phyloP scores from a whole-genome alignment of 1,140 invertebrate species.

The Diorhabda elongata region DNA sequence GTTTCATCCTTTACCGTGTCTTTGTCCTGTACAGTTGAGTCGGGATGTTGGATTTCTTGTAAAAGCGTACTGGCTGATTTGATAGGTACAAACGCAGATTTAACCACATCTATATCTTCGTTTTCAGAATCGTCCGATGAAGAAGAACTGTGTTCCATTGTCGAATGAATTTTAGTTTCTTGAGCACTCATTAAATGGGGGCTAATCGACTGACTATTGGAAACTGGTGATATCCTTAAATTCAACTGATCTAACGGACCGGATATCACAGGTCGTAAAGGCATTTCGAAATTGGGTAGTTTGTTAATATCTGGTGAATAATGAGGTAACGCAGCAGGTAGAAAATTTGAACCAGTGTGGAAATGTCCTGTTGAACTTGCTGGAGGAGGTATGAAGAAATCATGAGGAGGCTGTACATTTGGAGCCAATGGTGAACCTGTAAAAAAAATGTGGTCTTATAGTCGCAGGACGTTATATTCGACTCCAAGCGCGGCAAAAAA shows the following conservation, averaged over 20 bases:
- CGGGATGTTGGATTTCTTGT: conserved; percentile 52
- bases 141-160: conserved; percentile 53
- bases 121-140: conserved; percentile 58
- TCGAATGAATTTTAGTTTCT: conserved; percentile 55
- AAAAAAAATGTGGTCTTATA: neutral
- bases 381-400: conserved; percentile 48
- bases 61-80: conserved; percentile 49
- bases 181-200: conserved; percentile 27
- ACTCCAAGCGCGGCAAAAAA: too few species aligned
- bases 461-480: too few species aligned
- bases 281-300: conserved; percentile 28
- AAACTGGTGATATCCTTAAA: conserved; percentile 35
- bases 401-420: conserved; percentile 40
- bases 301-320: conserved; percentile 23
- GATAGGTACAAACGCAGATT: conserved; percentile 66
- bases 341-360: conserved; percentile 31
- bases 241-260: conserved; percentile 37
- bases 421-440: conserved; percentile 15
- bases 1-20: conserved; percentile 52
- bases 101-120: conserved; percentile 68
- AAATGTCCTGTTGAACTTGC: conserved; percentile 49
- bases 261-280: conserved; percentile 18
- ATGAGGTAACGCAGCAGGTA: conserved; percentile 21
- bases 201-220: conserved; percentile 33
- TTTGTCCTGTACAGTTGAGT: conserved; percentile 56